Conservation (phyloP, 2,113 vertebrate genomes). For the Aldabrachelys gigantea region DNA sequence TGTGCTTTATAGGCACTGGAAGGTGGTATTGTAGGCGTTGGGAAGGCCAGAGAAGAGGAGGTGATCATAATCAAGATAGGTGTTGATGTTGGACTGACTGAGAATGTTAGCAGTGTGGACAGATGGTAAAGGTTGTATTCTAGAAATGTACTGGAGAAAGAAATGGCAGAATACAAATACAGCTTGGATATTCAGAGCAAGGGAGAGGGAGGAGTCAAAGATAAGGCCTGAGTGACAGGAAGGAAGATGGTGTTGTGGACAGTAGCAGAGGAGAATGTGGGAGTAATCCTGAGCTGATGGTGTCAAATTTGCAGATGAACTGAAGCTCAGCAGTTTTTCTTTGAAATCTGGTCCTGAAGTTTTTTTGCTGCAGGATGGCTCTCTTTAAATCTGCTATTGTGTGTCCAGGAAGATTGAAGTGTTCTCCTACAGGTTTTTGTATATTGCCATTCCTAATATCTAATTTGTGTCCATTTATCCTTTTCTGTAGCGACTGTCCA, state of each 20-base stretch:
- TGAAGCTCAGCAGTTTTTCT: too few species aligned
- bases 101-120: not conserved
- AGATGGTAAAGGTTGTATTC: not conserved
- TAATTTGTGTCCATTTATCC: too few species aligned
- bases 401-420: too few species aligned
- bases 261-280: not conserved
- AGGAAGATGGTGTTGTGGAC: not conserved
- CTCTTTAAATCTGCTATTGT: too few species aligned
- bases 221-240: not conserved
- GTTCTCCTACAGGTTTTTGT: too few species aligned
- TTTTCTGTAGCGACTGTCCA: too few species aligned
- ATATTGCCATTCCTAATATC: too few species aligned
- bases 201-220: not conserved
- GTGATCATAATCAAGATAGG: not conserved
- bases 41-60: not conserved
- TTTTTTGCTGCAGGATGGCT: too few species aligned
- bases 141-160: not conserved
- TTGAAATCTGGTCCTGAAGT: too few species aligned
- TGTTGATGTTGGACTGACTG: not conserved
- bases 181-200: not conserved
- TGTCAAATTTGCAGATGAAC: too few species aligned
- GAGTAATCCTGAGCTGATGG: not conserved
- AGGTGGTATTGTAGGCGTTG: not conserved
- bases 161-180: not conserved
- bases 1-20: not conserved